Evolutionary conservation across 2,797 vertebrate genomes (phyloP).

Genomic region (Arnoldichthys spilopterus): DNA sequence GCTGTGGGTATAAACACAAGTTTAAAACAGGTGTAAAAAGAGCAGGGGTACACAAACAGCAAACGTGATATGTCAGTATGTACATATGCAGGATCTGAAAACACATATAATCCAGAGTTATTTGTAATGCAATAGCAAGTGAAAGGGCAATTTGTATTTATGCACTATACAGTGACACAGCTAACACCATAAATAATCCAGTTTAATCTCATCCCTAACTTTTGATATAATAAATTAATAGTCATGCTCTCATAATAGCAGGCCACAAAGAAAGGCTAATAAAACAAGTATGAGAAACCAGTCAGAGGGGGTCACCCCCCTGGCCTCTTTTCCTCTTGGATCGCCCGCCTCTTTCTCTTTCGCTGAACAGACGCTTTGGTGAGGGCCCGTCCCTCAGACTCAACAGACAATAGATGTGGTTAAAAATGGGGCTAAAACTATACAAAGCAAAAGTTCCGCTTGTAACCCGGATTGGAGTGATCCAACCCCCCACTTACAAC

Average conservation of each 20-base stretch:
- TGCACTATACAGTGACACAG: not conserved
- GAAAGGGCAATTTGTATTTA: no score
- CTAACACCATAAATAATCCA: no score
- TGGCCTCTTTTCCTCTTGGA: conserved; percentile 62
- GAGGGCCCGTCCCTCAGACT: conserved; percentile 51
- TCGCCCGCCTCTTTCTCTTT: conserved; percentile 63
- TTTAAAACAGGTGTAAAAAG: not conserved
- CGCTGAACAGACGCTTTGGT: conserved; percentile 56
- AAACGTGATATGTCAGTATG: no score
- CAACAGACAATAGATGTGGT: conserved; percentile 64
- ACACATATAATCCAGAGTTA: no score
- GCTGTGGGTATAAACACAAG: not conserved
- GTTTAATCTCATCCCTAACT: no score
- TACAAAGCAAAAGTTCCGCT: conserved; percentile 59
- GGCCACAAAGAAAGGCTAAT: conserved; percentile 55
- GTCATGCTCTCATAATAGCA: not conserved
- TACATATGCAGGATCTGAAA: no score
- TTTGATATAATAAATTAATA: not conserved
- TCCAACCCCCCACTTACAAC: conserved; percentile 34
- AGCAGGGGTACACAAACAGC: no score
- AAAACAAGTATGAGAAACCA: conserved; percentile 72
- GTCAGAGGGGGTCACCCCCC: conserved; percentile 63
- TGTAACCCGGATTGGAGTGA: conserved; percentile 46
- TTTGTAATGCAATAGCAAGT: no score
- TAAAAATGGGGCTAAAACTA: conserved; percentile 60